These are phyloP conservation scores for Corynorhinus townsendii DNA, from an alignment of 2,113 vertebrate genomes.

Conservation along the genomic window DNA sequence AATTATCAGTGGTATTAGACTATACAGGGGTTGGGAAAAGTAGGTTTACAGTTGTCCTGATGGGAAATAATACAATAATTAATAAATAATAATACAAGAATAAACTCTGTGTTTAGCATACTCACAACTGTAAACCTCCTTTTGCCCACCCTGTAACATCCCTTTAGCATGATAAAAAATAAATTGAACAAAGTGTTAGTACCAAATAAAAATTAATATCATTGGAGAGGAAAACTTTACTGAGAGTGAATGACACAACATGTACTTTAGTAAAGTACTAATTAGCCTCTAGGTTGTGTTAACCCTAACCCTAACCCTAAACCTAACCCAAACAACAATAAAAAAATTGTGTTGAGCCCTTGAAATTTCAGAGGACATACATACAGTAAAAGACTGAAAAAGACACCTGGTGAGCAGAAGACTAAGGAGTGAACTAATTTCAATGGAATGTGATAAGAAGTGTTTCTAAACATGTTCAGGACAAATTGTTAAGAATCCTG, in stretches of 20 bases:
- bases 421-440: background rate
- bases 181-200: background rate
- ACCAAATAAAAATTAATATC: background rate
- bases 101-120: background rate
- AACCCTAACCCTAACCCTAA: no score
- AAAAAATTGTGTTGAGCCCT: background rate
- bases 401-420: background rate
- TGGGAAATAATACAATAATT: background rate
- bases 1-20: background rate
- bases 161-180: background rate
- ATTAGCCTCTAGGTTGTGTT: background rate
- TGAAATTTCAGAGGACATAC: background rate
- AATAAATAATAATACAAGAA: background rate
- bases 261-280: accelerated
- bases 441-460: background rate
- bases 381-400: background rate
- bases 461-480: background rate
- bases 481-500: background rate
- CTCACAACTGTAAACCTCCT: background rate
- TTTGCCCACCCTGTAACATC: background rate
- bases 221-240: background rate
- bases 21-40: background rate
- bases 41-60: background rate
- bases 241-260: background rate
- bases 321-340: background rate